These are phyloP conservation scores for Coryphaenoides rupestris DNA, from an alignment of 2,113 vertebrate genomes.

Conservation along the genomic window DNA sequence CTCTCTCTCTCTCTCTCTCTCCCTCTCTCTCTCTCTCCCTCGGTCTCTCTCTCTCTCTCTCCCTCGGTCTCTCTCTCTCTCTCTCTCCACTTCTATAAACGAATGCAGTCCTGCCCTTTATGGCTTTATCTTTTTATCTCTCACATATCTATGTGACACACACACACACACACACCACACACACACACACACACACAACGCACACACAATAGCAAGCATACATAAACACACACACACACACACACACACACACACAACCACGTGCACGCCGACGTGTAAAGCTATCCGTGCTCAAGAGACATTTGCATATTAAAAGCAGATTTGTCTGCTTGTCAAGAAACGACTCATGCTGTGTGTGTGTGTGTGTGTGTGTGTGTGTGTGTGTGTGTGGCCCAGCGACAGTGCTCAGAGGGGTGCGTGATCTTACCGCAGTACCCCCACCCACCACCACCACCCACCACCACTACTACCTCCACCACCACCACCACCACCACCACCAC, in stretches of 20 bases:
- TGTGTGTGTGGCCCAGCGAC: conserved; percentile 32
- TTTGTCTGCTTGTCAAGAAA: conserved; percentile 44
- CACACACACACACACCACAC: neutral
- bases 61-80: neutral
- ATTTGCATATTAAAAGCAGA: conserved; percentile 58
- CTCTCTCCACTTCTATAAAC: neutral
- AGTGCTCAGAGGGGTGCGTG: conserved; percentile 38
- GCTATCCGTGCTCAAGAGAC: conserved; percentile 20
- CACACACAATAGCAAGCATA: too few species aligned
- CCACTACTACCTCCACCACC: too few species aligned
- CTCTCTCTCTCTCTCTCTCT: neutral
- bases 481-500: conserved; percentile 1
- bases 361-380: conserved; percentile 15
- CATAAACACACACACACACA: conserved; percentile 5
- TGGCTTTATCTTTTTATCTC: neutral
- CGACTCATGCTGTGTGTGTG: conserved; percentile 47
- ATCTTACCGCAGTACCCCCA: conserved; percentile 43
- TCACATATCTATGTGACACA: conserved; percentile 8
- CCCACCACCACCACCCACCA: conserved; percentile 1
- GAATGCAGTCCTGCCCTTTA: neutral
- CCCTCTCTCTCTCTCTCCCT: neutral
- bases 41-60: neutral
- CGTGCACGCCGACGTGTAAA: conserved; percentile 10
- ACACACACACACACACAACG: conserved; percentile 5
- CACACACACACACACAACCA: neutral